Percentiles rank a stretch among this genome's conserved stretches.
Evolutionary conservation across 2,113 vertebrate species (phyloP).

Genomic region (Ahaetulla prasina): DNA sequence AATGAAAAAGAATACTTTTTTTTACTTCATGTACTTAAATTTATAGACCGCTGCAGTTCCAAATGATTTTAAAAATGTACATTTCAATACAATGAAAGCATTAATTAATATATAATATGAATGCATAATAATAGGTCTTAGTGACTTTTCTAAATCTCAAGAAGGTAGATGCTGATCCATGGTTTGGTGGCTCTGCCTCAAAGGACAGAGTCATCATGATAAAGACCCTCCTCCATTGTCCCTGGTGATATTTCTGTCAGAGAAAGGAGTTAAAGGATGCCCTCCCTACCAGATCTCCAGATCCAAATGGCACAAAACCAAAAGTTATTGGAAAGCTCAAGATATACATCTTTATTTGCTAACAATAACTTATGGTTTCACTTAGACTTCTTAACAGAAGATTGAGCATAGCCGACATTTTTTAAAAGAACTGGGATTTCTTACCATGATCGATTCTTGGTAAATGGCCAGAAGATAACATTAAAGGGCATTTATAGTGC

Average conservation of each 20-base stretch:
- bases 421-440: background rate
- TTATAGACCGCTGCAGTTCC: background rate
- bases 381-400: background rate
- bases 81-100: background rate
- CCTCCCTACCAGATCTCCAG: background rate
- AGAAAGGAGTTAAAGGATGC: background rate
- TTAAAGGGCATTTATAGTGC: background rate
- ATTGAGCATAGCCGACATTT: background rate
- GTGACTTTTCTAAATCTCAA: background rate
- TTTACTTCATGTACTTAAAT: background rate
- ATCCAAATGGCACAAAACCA: background rate
- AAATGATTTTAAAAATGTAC: background rate
- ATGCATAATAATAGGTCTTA: background rate
- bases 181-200: background rate
- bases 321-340: background rate
- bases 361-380: background rate
- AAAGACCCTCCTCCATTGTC: background rate
- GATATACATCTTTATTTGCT: background rate
- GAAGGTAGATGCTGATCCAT: background rate
- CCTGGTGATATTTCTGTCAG: background rate
- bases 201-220: background rate
- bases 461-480: background rate
- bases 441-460: background rate
- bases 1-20: background rate
- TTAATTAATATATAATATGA: background rate